These are phyloP conservation scores for Yponomeuta sedellus DNA, from an alignment of 2,888 invertebrate species.

Conservation along the genomic window DNA sequence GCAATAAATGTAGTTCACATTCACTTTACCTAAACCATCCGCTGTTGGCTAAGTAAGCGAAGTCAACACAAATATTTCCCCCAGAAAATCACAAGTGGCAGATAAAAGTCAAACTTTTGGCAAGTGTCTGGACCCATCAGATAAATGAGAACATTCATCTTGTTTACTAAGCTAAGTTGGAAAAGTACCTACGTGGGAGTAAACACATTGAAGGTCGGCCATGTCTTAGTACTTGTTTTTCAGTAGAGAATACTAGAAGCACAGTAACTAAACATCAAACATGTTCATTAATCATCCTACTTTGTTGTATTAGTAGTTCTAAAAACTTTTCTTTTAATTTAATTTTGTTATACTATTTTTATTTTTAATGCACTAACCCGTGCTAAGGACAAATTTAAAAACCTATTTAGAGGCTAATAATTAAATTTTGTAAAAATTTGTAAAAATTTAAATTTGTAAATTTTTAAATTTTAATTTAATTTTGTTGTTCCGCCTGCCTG, in stretches of 20 bases:
- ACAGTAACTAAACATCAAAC: background rate
- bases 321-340: no score
- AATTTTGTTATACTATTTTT: no score
- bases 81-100: background rate
- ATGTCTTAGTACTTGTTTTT: background rate
- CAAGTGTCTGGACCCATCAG: background rate
- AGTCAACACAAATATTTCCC: background rate
- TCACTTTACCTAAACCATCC: background rate
- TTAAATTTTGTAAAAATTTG: no score
- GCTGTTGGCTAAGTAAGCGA: background rate
- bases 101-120: background rate
- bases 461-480: no score
- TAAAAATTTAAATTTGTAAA: no score
- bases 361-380: no score
- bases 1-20: no score
- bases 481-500: no score
- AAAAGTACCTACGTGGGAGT: background rate
- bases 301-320: no score
- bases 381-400: no score
- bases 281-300: no score
- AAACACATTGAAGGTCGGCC: background rate
- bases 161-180: background rate
- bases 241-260: background rate
- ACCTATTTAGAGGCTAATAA: no score
- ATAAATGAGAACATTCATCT: background rate